Conservation (phyloP, 1,140 invertebrate genomes). For the Zelostemma sp. region DNA sequence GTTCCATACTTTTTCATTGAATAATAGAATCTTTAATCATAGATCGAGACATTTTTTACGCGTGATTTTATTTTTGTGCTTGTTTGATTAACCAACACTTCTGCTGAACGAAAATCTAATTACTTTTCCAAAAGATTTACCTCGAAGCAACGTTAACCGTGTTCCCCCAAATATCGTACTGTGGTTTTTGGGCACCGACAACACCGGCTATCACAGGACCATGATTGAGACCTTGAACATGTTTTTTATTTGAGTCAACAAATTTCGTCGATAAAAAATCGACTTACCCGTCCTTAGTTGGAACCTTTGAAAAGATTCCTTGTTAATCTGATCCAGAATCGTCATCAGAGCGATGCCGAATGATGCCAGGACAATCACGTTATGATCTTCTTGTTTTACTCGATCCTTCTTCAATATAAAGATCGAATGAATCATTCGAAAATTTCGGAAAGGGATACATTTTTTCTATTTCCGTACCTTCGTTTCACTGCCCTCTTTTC, state of each 20-base stretch:
- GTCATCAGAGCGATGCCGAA: conserved; percentile 94
- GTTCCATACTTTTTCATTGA: too few relatives aligned
- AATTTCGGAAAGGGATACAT: neutral
- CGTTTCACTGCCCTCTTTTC: conserved; percentile 81
- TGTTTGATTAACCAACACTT: too few relatives aligned
- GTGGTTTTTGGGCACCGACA: conserved; percentile 96
- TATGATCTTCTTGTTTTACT: conserved; percentile 84
- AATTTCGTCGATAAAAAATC: conserved; percentile 9
- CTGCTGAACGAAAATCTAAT: too few relatives aligned
- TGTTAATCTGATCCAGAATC: conserved; percentile 94
- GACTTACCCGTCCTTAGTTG: conserved; percentile 88
- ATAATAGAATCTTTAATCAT: too few relatives aligned
- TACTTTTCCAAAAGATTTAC: too few relatives aligned
- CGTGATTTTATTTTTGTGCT: too few relatives aligned
- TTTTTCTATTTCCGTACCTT: conserved; percentile 69
- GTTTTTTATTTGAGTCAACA: too few relatives aligned
- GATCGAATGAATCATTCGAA: neutral
- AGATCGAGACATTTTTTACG: too few relatives aligned
- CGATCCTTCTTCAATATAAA: conserved; percentile 72
- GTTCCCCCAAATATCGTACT: conserved; percentile 99
- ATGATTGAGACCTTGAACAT: conserved; percentile 88
- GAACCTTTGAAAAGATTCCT: conserved; percentile 96
- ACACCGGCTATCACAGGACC: conserved; percentile 95
- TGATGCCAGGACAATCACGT: conserved; percentile 82
- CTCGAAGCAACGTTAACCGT: conserved; percentile 94